phyloP scores from a whole-genome alignment of 2,113 vertebrate genomes.

The Lepus europaeus region DNA sequence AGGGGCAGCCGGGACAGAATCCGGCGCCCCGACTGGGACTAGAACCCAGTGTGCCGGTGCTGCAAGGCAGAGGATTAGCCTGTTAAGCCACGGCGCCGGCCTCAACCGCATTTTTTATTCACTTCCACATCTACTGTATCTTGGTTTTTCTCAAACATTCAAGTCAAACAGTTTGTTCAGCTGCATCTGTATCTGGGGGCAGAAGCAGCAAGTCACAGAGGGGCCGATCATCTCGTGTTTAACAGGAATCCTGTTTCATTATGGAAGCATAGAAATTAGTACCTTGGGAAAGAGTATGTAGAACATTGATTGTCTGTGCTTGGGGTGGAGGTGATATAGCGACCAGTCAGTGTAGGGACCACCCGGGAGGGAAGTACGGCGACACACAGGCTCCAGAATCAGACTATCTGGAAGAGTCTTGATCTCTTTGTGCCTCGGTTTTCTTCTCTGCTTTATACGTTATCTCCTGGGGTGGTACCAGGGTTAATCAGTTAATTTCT shows the following conservation, averaged over 20 bases:
- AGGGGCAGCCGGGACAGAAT: no score
- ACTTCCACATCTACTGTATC: not conserved
- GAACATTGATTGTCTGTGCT: not conserved
- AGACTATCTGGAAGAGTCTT: not conserved
- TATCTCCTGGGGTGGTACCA: not conserved
- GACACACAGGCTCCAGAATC: not conserved
- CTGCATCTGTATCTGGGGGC: not conserved
- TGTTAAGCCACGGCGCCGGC: no score
- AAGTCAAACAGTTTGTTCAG: not conserved
- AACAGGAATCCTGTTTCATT: not conserved
- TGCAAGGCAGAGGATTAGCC: no score
- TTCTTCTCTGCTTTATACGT: not conserved
- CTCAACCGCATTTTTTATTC: not conserved
- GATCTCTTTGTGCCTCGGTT: not conserved
- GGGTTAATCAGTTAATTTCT: not conserved
- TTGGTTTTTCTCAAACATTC: conserved; percentile 5
- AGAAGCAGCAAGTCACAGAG: not conserved
- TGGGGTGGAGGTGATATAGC: not conserved
- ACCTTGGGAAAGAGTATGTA: not conserved
- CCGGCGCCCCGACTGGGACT: no score
- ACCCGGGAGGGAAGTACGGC: not conserved
- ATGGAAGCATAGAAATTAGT: not conserved
- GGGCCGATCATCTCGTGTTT: not conserved
- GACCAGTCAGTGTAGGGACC: not conserved
- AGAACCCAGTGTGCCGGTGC: no score